A percentile compares a stretch with the other conserved stretches of the same genome.
phyloP scores from a whole-genome alignment of 2,113 vertebrate genomes.

The Zapus hudsonius region DNA sequence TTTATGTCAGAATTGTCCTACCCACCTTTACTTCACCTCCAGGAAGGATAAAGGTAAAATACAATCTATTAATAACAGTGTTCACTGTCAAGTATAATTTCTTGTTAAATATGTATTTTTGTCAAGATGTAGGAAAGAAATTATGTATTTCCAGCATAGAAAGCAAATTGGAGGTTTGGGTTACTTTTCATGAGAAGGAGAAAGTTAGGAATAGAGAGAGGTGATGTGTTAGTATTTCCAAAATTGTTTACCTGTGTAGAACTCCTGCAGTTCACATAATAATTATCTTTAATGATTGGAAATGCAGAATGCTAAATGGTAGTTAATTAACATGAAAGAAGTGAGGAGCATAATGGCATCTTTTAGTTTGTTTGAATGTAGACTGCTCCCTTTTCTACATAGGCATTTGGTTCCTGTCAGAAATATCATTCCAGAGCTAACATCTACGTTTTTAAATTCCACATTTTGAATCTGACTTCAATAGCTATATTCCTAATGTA shows the following conservation, averaged over 20 bases:
- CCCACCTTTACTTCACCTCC: conserved; percentile 28
- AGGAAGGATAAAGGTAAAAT: neutral
- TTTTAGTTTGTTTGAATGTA: neutral
- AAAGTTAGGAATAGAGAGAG: neutral
- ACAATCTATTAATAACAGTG: neutral
- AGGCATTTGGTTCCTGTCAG: neutral
- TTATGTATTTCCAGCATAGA: neutral
- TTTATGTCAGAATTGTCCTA: conserved; percentile 32
- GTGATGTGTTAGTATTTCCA: neutral
- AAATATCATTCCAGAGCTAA: conserved; percentile 18
- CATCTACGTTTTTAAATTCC: neutral
- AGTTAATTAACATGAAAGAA: neutral
- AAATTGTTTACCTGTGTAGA: neutral
- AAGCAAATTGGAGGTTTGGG: neutral
- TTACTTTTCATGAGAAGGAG: neutral
- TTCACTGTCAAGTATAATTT: neutral
- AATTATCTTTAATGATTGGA: conserved; percentile 1
- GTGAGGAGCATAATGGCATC: neutral
- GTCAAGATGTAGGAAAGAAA: neutral
- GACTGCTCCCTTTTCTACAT: neutral
- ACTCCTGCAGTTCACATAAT: neutral
- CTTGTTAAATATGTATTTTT: neutral
- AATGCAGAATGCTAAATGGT: neutral
- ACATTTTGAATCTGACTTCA: neutral
- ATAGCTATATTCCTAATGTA: neutral